These are phyloP conservation scores for Vimba vimba DNA, from an alignment of 2,113 vertebrate species.

Conservation along the genomic window DNA sequence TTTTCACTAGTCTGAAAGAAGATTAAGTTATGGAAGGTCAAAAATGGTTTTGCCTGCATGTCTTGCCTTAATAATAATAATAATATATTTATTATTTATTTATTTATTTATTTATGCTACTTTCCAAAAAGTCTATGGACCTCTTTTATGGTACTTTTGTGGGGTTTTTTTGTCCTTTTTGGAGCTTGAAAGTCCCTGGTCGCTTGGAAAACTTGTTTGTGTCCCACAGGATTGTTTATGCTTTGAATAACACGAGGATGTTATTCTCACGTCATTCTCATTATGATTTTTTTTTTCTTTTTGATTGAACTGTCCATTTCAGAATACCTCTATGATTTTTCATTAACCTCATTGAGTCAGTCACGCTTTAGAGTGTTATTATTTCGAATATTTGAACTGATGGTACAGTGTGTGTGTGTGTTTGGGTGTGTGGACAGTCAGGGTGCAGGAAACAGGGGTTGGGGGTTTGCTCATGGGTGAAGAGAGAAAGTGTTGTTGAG, in stretches of 20 bases:
- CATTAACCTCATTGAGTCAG: background rate
- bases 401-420: background rate
- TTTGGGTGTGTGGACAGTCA: background rate
- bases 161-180: background rate
- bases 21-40: too few species aligned
- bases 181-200: background rate
- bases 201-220: too few species aligned
- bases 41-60: background rate
- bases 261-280: too few species aligned
- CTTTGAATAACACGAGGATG: background rate
- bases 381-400: background rate
- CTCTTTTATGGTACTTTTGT: too few species aligned
- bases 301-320: background rate
- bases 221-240: background rate
- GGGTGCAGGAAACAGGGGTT: background rate
- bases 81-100: background rate
- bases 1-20: too few species aligned
- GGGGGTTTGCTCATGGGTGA: background rate
- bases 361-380: background rate
- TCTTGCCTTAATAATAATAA: too few species aligned
- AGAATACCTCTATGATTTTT: background rate
- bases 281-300: too few species aligned
- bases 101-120: background rate
- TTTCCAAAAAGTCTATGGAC: too few species aligned
- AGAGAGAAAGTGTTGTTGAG: slow-evolving; percentile 19